phyloP scores from a whole-genome alignment of 1,140 invertebrate species.

The Oncopodura yosiiana region DNA sequence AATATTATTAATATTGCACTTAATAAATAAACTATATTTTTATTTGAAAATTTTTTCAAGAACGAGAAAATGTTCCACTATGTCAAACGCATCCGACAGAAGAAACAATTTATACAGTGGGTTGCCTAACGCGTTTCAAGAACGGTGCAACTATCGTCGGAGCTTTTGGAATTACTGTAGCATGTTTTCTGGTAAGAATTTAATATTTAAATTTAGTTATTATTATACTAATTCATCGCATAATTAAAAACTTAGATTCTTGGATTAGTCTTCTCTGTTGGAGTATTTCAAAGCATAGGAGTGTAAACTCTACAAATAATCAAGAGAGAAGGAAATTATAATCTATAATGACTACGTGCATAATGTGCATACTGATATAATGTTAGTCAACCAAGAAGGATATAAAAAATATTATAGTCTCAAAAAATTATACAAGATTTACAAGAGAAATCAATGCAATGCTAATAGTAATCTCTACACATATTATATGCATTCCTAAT shows the following conservation, averaged over 20 bases:
- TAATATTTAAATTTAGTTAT: background rate
- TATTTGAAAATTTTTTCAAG: background rate
- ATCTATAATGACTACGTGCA: too few relatives aligned
- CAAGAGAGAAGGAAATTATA: too few relatives aligned
- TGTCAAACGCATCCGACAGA: conserved; percentile 41
- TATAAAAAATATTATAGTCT: too few relatives aligned
- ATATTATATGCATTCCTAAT: too few relatives aligned
- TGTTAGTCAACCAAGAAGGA: too few relatives aligned
- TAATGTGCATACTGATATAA: too few relatives aligned
- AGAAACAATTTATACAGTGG: conserved; percentile 52
- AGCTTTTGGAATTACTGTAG: conserved; percentile 65
- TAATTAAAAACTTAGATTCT: conserved; percentile 35
- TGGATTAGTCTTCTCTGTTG: conserved; percentile 38
- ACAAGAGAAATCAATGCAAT: too few relatives aligned
- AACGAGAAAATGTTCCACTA: conserved; percentile 39
- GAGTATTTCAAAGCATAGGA: conserved; percentile 39
- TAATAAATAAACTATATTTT: background rate
- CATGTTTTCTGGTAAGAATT: conserved; percentile 61
- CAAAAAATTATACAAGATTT: too few relatives aligned
- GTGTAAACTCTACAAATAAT: conserved; percentile 2
- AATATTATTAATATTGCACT: background rate
- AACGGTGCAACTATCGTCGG: conserved; percentile 69
- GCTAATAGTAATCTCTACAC: too few relatives aligned
- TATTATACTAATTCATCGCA: conserved; percentile 12
- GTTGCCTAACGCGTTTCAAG: conserved; percentile 63